Base-by-base conservation (phyloP, 2,888 invertebrate genomes). In the Lasioglossum malachurum region DNA sequence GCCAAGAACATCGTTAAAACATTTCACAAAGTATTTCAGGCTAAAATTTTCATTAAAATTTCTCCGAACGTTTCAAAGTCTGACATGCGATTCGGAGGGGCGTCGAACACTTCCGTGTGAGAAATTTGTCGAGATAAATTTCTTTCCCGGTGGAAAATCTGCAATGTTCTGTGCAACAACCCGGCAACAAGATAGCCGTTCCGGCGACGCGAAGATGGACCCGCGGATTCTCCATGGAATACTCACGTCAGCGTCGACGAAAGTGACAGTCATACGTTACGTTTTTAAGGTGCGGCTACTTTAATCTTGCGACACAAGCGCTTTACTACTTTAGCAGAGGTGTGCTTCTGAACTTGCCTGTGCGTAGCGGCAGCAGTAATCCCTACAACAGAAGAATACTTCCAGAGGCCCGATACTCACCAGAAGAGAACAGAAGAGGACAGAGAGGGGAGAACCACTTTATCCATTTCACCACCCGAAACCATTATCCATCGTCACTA, bases 381-480 rank as follows among this genome's bases (percentile, higher is more conserved):
- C 93, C 95, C 95, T 95, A 95, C 92, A 95, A 95, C 94, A 95
- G 92, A 95, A 95, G 94, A 95, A 95, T 94, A 92, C 92, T 93
- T 94, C 94, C 94, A 94, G 93, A 94, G 91, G 91, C 93, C 94
- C 93, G 91, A 92, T 91, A 92, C 92, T 93, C 92, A 93, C 93
- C 92, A 67, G 72, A 79, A 57, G 75, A 71, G 75, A 83, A 76
- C 76, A 76, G 76, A 83, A 88, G 73, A 90, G 89, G 90, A 89
- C 73, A 80, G 74, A 84, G 72, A 57, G 35, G 75, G 67, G 57
- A 84, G 77, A 82, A 76, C 73, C 81, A 86, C 80, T 64, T 77
- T 75, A 85, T 83, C 83, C 84, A 69, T 75, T 79, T 69, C 69
- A 69, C 69, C 69, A 69, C 35, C 88, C 83, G 78, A 72, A 86